phyloP scores from a whole-genome alignment of 2,888 invertebrate species.

The Mythimna ferrago region DNA sequence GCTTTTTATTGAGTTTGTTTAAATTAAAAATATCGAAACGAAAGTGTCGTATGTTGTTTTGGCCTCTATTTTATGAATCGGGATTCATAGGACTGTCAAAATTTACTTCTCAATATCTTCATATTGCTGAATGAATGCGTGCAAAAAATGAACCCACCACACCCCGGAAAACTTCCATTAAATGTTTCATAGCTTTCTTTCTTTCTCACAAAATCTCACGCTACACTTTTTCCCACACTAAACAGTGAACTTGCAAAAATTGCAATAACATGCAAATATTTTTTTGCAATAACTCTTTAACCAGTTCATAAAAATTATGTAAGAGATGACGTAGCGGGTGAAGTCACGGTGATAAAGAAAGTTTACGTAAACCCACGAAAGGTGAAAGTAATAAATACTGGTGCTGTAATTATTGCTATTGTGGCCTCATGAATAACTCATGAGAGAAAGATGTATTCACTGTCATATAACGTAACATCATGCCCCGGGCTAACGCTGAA shows the following conservation, averaged over 20 bases:
- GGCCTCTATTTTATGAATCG: not conserved
- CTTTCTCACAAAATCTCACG: constrained; percentile 14
- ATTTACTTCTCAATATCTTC: too few species aligned
- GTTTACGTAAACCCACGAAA: constrained; percentile 79
- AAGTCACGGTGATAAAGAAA: constrained; percentile 79
- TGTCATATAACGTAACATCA: constrained; percentile 76
- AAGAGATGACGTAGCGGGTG: constrained; percentile 69
- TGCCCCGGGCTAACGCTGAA: constrained; percentile 59
- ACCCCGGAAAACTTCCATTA: not conserved
- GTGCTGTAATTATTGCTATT: constrained; percentile 82
- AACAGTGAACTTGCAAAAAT: constrained; percentile 60
- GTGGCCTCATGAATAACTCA: constrained; percentile 81
- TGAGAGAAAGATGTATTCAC: constrained; percentile 79
- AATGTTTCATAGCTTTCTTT: not conserved
- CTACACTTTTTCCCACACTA: constrained; percentile 14
- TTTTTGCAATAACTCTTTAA: constrained; percentile 26
- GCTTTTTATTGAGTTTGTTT: not conserved
- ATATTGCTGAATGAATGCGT: too few species aligned
- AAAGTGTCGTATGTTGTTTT: not conserved
- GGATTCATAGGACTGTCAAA: not conserved
- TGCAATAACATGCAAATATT: constrained; percentile 30
- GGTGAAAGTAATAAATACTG: constrained; percentile 83
- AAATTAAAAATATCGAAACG: not conserved
- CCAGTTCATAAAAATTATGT: constrained; percentile 59
- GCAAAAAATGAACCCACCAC: not conserved